Conservation (phyloP, 2,888 invertebrate species). For the Drosophila prostipennis region DNA sequence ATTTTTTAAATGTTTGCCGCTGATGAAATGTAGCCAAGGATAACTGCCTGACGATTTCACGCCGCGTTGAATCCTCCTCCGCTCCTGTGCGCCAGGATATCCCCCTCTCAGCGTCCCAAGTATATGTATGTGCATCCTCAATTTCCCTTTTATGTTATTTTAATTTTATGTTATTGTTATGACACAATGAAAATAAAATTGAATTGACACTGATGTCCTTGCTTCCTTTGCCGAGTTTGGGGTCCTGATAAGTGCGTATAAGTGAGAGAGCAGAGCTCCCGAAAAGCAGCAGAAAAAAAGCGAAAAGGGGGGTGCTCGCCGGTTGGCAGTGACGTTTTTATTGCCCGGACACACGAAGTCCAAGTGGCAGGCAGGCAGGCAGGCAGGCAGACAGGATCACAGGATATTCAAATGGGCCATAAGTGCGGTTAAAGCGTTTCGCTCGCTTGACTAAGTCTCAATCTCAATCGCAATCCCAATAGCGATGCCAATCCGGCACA, state of each 20-base stretch:
- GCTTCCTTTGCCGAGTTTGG: conserved; percentile 19
- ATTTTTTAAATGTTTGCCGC: conserved; percentile 46
- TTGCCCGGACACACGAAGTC: conserved; percentile 71
- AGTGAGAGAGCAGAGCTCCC: conserved; percentile 24
- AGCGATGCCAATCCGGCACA: conserved; percentile 15
- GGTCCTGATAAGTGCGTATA: conserved; percentile 54
- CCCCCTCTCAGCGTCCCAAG: not conserved
- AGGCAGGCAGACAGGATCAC: conserved; percentile 30
- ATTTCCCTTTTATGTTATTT: conserved; percentile 85
- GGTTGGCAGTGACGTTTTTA: conserved; percentile 83
- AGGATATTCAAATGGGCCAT: conserved; percentile 80
- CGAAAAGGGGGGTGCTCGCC: conserved; percentile 33
- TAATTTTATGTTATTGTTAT: conserved; percentile 85
- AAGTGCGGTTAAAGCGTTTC: conserved; percentile 78
- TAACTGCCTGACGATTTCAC: conserved; percentile 76
- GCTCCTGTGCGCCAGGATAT: conserved; percentile 1
- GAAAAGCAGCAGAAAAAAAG: conserved; percentile 15
- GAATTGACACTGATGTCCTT: conserved; percentile 83
- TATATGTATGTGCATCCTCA: conserved; percentile 76
- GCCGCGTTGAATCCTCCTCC: conserved; percentile 77
- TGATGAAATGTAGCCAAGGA: conserved; percentile 50
- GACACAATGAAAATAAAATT: conserved; percentile 85
- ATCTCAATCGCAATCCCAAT: conserved; percentile 66
- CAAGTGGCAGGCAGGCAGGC: conserved; percentile 8
- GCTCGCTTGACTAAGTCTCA: conserved; percentile 75